Evolutionary conservation across 2,797 vertebrate genomes (phyloP).

Genomic region (Acanthiza pusilla): DNA sequence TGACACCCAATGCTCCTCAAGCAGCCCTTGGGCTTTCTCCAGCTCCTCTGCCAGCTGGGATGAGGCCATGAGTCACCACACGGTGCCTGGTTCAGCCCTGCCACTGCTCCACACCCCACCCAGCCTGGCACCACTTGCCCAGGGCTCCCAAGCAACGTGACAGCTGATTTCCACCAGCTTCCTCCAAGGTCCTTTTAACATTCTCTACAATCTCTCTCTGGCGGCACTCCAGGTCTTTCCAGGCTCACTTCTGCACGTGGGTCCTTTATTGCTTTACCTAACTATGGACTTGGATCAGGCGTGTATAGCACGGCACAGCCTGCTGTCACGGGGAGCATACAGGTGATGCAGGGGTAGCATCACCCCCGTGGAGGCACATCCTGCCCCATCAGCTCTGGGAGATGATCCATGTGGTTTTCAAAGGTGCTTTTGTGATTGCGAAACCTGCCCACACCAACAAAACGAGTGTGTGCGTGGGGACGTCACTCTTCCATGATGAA

Average conservation of each 20-base stretch:
- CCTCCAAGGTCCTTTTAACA: background rate
- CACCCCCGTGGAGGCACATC: background rate
- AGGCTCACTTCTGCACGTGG: accelerated
- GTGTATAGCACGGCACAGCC: accelerated
- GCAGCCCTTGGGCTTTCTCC: background rate
- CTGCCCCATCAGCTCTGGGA: background rate
- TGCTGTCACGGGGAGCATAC: accelerated
- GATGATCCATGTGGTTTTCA: background rate
- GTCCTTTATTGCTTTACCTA: background rate
- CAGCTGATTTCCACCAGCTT: background rate
- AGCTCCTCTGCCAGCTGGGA: background rate
- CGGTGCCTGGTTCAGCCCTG: background rate
- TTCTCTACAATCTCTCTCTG: background rate
- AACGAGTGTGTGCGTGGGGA: background rate
- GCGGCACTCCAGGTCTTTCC: background rate
- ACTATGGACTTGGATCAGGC: background rate
- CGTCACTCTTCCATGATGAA: background rate
- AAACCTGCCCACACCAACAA: background rate
- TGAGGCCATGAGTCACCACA: background rate
- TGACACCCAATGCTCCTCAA: background rate
- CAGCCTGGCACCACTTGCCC: background rate
- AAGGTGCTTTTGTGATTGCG: accelerated
- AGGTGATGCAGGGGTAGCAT: background rate
- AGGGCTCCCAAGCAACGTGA: background rate
- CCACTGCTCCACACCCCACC: accelerated